These are phyloP conservation scores for Sylvia atricapilla DNA, from an alignment of 2,113 vertebrate species.

Conservation along the genomic window DNA sequence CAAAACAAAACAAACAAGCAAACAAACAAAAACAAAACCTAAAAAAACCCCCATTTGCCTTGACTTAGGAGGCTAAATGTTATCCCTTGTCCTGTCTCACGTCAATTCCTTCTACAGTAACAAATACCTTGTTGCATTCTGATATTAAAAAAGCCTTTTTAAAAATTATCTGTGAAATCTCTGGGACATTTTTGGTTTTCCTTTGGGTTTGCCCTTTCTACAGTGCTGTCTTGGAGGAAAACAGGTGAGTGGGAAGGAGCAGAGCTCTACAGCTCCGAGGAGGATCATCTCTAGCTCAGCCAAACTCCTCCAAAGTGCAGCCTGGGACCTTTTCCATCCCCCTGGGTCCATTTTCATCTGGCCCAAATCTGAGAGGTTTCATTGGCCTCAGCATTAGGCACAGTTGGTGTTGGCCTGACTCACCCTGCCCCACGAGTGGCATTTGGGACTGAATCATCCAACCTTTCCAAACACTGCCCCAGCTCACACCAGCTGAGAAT, in stretches of 20 bases:
- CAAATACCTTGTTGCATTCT: background rate
- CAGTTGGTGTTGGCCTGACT: constrained; percentile 20
- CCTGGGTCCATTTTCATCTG: background rate
- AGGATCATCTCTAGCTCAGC: background rate
- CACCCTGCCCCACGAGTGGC: background rate
- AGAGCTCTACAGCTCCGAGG: background rate
- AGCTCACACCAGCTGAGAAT: background rate
- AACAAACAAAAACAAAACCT: background rate
- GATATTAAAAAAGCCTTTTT: background rate
- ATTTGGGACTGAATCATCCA: background rate
- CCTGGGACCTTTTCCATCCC: background rate
- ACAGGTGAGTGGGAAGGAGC: background rate
- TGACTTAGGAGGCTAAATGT: background rate
- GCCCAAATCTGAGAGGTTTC: background rate
- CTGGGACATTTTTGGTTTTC: background rate
- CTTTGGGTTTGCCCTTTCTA: background rate
- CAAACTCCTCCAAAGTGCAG: background rate
- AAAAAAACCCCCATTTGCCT: background rate
- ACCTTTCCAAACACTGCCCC: background rate
- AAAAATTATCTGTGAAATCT: background rate
- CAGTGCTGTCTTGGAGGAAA: background rate
- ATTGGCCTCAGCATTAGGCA: background rate
- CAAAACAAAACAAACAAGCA: background rate
- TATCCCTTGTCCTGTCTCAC: background rate
- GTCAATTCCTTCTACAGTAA: background rate